Evolutionary conservation across 2,113 vertebrate genomes (phyloP).

Genomic region (Psilopsiagon aymara): DNA sequence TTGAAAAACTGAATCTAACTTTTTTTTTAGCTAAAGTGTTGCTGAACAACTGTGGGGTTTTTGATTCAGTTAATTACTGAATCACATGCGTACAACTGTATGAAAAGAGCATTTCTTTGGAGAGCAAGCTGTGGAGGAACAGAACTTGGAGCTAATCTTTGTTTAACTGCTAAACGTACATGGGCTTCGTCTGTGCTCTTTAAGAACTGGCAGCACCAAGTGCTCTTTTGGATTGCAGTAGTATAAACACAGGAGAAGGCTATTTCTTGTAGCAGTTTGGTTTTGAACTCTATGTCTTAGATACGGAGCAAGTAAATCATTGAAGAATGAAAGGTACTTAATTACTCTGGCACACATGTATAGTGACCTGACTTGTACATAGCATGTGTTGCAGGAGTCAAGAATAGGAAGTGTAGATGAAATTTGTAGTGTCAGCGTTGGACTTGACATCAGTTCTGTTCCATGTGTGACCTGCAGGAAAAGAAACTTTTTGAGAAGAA

Average conservation of each 20-base stretch:
- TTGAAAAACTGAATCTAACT: background rate
- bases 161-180: background rate
- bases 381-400: accelerated
- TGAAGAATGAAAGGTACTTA: background rate
- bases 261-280: background rate
- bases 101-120: background rate
- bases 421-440: background rate
- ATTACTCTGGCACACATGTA: background rate
- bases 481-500: background rate
- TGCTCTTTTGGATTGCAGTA: too few relatives aligned
- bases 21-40: background rate
- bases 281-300: background rate
- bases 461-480: background rate
- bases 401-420: background rate
- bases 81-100: background rate
- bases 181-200: background rate
- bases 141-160: background rate
- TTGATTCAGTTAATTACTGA: background rate
- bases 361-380: background rate
- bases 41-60: background rate
- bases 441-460: background rate
- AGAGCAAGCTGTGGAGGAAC: background rate
- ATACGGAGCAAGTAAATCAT: background rate
- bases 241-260: background rate
- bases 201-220: background rate